Evolutionary conservation across 1,140 invertebrate genomes (phyloP).

Genomic region (Zaprionus davidi): DNA sequence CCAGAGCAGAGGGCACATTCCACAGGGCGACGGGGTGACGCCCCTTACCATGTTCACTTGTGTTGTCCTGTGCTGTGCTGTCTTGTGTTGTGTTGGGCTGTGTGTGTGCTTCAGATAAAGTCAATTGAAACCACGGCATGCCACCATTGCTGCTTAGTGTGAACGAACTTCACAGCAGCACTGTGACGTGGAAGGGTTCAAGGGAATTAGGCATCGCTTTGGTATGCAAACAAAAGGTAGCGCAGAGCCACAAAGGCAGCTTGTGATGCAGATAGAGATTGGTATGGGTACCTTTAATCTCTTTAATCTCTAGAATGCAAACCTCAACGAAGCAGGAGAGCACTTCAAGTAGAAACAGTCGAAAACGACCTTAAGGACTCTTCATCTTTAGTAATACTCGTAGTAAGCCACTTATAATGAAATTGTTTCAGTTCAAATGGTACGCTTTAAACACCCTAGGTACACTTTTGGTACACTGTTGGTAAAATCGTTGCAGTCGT

Average conservation of each 20-base stretch:
- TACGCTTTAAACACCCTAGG: neutral
- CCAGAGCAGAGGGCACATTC: neutral
- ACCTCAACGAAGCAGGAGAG: neutral
- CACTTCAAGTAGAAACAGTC: neutral
- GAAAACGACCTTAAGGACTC: neutral
- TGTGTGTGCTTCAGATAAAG: neutral
- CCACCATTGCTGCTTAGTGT: neutral
- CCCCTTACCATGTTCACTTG: neutral
- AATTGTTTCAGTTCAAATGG: no score
- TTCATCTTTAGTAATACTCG: no score
- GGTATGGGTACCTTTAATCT: neutral
- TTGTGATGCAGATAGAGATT: neutral
- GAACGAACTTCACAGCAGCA: neutral
- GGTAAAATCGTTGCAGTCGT: no score
- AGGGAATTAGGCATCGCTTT: neutral
- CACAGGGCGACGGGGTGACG: neutral
- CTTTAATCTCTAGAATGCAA: neutral
- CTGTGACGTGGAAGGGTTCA: neutral
- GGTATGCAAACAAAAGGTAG: neutral
- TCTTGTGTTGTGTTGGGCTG: neutral
- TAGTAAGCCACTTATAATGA: no score
- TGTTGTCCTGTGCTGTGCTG: neutral
- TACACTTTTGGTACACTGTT: neutral
- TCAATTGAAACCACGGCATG: constrained; percentile 1
- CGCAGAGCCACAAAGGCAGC: neutral